These are phyloP conservation scores for Corbicula japonica DNA, from an alignment of 2,888 invertebrate species.

Conservation along the genomic window DNA sequence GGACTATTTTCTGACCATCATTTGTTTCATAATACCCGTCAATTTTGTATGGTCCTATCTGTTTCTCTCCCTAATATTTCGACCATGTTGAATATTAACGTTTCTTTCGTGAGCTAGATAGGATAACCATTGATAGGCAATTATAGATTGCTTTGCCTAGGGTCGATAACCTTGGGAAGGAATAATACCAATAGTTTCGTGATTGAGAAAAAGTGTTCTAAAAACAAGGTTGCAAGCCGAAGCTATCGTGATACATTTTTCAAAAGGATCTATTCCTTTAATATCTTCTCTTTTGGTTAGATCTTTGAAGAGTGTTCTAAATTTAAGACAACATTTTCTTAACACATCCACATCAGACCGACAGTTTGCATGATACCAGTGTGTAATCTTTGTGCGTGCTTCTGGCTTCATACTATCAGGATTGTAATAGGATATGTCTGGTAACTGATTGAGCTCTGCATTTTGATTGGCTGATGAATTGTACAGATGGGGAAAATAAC, in stretches of 20 bases:
- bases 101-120: constrained; percentile 21
- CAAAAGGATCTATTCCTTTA: constrained; percentile 41
- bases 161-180: constrained; percentile 48
- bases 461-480: constrained; percentile 21
- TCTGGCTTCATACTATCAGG: constrained; percentile 47
- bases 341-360: constrained; percentile 57
- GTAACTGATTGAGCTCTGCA: constrained; percentile 12
- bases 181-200: constrained; percentile 45
- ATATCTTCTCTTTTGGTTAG: constrained; percentile 19
- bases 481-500: constrained; percentile 42
- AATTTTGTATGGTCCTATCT: constrained; percentile 44
- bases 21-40: constrained; percentile 40
- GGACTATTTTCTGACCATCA: constrained; percentile 20
- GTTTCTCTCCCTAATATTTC: constrained; percentile 28
- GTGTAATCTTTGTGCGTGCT: constrained; percentile 5
- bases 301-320: constrained; percentile 36
- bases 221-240: constrained; percentile 46
- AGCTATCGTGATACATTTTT: constrained; percentile 48
- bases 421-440: constrained; percentile 27
- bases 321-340: constrained; percentile 46
- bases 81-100: constrained; percentile 27
- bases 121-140: constrained; percentile 42
- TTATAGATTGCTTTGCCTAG: constrained; percentile 46
- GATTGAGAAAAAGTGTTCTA: constrained; percentile 17
- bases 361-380: constrained; percentile 43